Percentiles rank a stretch among this genome's conserved stretches.
Evolutionary conservation across 2,113 vertebrate species (phyloP).

Genomic region (Sorex fumeus): DNA sequence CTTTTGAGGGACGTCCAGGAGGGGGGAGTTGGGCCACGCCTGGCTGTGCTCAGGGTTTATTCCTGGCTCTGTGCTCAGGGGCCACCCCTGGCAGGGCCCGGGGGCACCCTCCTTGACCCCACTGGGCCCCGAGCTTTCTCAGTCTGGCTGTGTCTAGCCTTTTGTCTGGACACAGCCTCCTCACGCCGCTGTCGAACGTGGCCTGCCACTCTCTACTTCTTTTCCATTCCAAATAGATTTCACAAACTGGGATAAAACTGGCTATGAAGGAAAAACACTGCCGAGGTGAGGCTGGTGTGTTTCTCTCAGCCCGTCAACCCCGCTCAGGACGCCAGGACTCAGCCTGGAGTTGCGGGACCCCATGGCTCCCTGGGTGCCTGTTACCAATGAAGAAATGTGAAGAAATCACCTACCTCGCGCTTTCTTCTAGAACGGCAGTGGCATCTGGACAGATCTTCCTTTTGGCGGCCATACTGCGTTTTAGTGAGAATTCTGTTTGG

Average conservation of each 20-base stretch:
- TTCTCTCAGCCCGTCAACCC: neutral
- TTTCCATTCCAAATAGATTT: conserved; percentile 53
- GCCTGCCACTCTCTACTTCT: conserved; percentile 13
- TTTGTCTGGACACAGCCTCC: too few species aligned
- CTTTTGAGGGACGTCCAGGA: too few species aligned
- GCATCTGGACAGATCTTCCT: neutral
- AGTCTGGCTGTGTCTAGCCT: too few species aligned
- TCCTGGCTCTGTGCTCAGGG: too few species aligned
- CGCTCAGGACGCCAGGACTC: conserved; percentile 16
- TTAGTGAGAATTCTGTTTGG: conserved; percentile 63
- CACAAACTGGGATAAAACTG: conserved; percentile 35
- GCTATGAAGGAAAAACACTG: neutral
- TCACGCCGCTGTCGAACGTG: conserved; percentile 17
- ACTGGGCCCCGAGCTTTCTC: too few species aligned
- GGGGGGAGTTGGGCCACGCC: too few species aligned
- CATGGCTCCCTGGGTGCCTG: neutral
- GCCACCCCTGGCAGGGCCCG: too few species aligned
- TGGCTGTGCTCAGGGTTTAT: too few species aligned
- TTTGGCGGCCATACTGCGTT: conserved; percentile 8
- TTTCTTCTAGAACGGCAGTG: conserved; percentile 39
- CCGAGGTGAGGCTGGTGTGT: neutral
- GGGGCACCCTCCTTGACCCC: too few species aligned
- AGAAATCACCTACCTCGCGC: neutral
- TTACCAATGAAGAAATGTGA: neutral
- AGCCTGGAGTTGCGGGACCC: neutral